Evolutionary conservation across 2,797 vertebrate species (phyloP), one percentile per base, ranked within the genome.

Genomic region (Protosalanx chinensis): DNA sequence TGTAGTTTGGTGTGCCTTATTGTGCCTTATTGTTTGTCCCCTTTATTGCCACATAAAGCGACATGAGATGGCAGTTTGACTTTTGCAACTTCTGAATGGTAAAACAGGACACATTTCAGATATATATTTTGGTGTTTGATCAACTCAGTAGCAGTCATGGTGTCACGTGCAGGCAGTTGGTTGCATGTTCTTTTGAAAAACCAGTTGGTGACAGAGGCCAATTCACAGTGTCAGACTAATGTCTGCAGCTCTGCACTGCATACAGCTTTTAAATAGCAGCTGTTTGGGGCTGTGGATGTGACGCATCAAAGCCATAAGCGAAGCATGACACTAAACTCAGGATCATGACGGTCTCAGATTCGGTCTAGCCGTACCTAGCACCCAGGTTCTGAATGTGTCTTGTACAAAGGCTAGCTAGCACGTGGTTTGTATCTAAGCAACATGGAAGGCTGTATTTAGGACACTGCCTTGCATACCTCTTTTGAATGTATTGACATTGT

Each of bases 61-160:
- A 75, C 70, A 74, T 74, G 75, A 41, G 81, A 81, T 77, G 80
- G 74, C 81, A 76, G 78, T 81, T 83, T 29, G 18, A 70, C 60
- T 73, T 67, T 76, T 59, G 8, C 76, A 81, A 67, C 60, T 49
- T 13, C 30, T 85, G 68, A 84, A 85, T 87, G 82, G 86, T 86
- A 67, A 77, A 87, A 81, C 27, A 77, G 72, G 67, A 73, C 72
- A 58, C 63, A 49, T 27, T 66, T 3, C 20, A 77, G 73, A 76
- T 75, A 70, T 7, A 62, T 66, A 64, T 75, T 69, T 71, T 53
- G 73, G 32, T 58, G 68, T 37, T 29, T 60, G 3, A 56, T 56
- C 15, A 1, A 56, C 15, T 56, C 51, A 56, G 15, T n/a, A 6
- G 51, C 18, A 53, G 51, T n/a, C 1, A 2, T 60, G 63, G 49